phyloP scores from a whole-genome alignment of 2,797 vertebrate genomes.

The Mus minutoides region DNA sequence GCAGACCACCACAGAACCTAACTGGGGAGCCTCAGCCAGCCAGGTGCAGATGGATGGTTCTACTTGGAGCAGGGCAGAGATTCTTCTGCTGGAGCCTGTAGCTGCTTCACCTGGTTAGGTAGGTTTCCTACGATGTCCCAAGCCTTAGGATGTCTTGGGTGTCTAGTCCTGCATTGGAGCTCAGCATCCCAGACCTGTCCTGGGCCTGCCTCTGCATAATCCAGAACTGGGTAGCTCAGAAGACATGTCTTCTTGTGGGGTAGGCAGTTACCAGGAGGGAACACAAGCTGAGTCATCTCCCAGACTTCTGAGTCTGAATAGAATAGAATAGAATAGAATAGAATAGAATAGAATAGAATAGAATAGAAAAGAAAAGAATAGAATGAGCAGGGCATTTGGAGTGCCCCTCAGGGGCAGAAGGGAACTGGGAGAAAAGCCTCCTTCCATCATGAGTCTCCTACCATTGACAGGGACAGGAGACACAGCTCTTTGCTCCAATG shows the following conservation, averaged over 20 bases:
- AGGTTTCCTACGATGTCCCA: background rate
- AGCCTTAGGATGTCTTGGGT: background rate
- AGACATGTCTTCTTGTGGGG: background rate
- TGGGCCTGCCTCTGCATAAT: background rate
- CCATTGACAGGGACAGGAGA: background rate
- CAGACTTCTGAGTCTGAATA: background rate
- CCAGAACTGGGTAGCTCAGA: too few species aligned
- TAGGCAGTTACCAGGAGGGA: background rate
- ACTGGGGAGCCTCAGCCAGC: background rate
- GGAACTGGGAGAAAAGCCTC: background rate
- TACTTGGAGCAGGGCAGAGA: background rate
- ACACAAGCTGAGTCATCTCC: background rate
- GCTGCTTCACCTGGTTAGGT: background rate
- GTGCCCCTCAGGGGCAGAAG: too few species aligned
- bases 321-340: too few species aligned
- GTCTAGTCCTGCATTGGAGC: background rate
- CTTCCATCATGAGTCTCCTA: background rate
- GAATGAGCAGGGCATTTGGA: too few species aligned
- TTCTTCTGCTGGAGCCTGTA: fast-evolving
- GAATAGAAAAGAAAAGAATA: too few species aligned
- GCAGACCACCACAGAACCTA: background rate
- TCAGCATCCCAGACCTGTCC: background rate
- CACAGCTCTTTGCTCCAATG: background rate
- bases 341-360: too few species aligned
- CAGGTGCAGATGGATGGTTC: fast-evolving